Base-by-base conservation (phyloP, 2,797 vertebrate genomes). In the Kryptolebias ocellatus region DNA sequence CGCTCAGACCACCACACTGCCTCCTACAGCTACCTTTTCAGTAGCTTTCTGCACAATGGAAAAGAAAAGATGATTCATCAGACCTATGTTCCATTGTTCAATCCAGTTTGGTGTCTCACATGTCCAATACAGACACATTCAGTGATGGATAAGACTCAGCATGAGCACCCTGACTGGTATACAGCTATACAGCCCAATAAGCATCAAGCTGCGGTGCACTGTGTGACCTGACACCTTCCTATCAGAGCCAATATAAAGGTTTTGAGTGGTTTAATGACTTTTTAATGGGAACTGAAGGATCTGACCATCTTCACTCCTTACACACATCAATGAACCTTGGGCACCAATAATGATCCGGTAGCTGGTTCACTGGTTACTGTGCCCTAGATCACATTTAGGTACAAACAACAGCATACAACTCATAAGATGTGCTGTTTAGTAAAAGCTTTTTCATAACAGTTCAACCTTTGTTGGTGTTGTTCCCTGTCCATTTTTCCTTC, bases 151-250 rank as follows among this genome's bases (percentile, higher is more conserved):
- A 53, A 20, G 16, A n/a, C 55, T 53, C 56, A 68, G 50, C 39
- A 17, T 42, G 51, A 12, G 11, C 7, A 7, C 24, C 8, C 20
- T 47, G 27, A 44, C 64, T 28, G 34, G 64, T 31, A 56, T 20
- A 17, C 46, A 66, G 63, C 53, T 20, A 53, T 49, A 37, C 45
- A 66, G 20, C 7, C 64, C 45, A 29, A 44, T 53, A 28, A 28
- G n/a, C 17, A 67, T 29, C n/a, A 47, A 34, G 53, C 53, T 47
- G 29, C n/a, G 10, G 53, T 17, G 2, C 15, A 18, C 15, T 37
- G 47, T 51, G 46, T 59, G 55, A 58, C 20, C 64, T 51, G 24
- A 39, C 63, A 57, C 46, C 64, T 57, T 49, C 37, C 46, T 66
- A 55, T 49, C 46, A 56, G 3, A 15, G 16, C 20, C 10, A 4